These are phyloP conservation scores for Microctenopoma stevenorrisi DNA, from an alignment of 2,797 vertebrate genomes.

Conservation along the genomic window DNA sequence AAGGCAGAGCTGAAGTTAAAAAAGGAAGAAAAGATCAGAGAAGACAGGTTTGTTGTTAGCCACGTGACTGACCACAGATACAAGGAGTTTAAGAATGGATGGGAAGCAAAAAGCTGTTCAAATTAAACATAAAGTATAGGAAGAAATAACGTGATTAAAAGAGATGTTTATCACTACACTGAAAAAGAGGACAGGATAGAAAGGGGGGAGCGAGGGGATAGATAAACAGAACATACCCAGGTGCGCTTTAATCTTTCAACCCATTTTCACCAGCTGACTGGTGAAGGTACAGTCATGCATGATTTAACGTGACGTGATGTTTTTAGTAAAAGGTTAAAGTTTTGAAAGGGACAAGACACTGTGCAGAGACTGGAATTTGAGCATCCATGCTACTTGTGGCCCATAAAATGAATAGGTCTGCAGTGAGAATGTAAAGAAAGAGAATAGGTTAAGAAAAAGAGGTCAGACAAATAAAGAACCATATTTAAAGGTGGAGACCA, in stretches of 20 bases:
- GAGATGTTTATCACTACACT: constrained; percentile 23
- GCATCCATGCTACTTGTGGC: constrained; percentile 27
- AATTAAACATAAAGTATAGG: constrained; percentile 16
- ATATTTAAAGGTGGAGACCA: constrained; percentile 10
- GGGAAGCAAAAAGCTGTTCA: constrained; percentile 5
- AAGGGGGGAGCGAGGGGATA: constrained; percentile 14
- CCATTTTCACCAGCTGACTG: constrained; percentile 37
- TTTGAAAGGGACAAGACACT: constrained; percentile 34
- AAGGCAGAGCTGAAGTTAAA: not conserved
- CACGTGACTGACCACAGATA: constrained; percentile 30
- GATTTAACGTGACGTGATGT: constrained; percentile 62
- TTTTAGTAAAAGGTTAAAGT: constrained; percentile 55
- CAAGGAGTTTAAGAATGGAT: not conserved
- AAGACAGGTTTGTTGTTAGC: constrained; percentile 26
- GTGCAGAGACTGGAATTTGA: constrained; percentile 7
- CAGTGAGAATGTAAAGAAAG: constrained; percentile 20
- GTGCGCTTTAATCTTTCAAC: constrained; percentile 42
- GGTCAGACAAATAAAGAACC: constrained; percentile 18
- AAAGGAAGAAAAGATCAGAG: constrained; percentile 9
- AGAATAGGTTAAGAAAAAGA: constrained; percentile 35
- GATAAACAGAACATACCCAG: constrained; percentile 42
- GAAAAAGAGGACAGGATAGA: constrained; percentile 14
- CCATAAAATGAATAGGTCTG: constrained; percentile 40
- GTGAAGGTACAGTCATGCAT: constrained; percentile 63
- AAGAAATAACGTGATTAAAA: not conserved